Percentiles rank a stretch among this genome's conserved stretches.
These are phyloP conservation scores for Sorex maritimensis DNA, from an alignment of 2,797 vertebrate genomes.

Conservation along the genomic window DNA sequence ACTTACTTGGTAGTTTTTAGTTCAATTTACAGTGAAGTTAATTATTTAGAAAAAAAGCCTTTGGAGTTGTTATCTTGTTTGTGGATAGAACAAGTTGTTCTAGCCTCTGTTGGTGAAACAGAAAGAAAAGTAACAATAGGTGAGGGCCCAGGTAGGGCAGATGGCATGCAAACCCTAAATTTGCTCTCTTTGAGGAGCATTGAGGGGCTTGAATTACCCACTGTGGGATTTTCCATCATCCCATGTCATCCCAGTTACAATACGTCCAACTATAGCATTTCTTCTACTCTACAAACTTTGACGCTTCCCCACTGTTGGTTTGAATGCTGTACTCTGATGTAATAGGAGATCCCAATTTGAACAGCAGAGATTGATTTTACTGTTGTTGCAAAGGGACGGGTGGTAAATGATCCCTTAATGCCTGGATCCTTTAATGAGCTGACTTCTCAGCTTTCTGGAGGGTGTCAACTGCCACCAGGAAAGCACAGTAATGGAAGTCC, in stretches of 20 bases:
- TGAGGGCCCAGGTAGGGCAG: not conserved
- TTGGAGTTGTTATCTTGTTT: constrained; percentile 58
- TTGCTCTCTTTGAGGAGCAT: constrained; percentile 30
- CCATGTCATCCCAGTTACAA: constrained; percentile 1
- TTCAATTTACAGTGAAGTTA: constrained; percentile 53
- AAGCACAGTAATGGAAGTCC: not conserved
- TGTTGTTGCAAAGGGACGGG: constrained; percentile 62
- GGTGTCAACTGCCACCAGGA: constrained; percentile 56
- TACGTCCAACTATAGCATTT: constrained; percentile 32
- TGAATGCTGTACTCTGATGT: constrained; percentile 29
- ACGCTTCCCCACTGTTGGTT: constrained; percentile 16
- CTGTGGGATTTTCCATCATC: not conserved
- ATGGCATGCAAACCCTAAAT: not conserved
- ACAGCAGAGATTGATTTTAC: constrained; percentile 75
- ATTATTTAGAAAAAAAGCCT: constrained; percentile 1
- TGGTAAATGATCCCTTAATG: constrained; percentile 55
- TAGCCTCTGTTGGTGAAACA: constrained; percentile 49
- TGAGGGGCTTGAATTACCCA: constrained; percentile 61
- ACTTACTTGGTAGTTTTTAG: not conserved
- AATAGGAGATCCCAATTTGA: constrained; percentile 64
- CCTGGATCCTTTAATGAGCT: constrained; percentile 20
- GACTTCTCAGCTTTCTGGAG: constrained; percentile 62
- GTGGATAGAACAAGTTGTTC: not conserved
- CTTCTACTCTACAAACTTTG: constrained; percentile 55
- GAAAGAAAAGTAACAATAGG: constrained; percentile 59